A percentile compares a stretch with the other conserved stretches of the same genome.
Evolutionary conservation across 1,140 invertebrate genomes (phyloP).

Genomic region (Neodiprion lecontei): DNA sequence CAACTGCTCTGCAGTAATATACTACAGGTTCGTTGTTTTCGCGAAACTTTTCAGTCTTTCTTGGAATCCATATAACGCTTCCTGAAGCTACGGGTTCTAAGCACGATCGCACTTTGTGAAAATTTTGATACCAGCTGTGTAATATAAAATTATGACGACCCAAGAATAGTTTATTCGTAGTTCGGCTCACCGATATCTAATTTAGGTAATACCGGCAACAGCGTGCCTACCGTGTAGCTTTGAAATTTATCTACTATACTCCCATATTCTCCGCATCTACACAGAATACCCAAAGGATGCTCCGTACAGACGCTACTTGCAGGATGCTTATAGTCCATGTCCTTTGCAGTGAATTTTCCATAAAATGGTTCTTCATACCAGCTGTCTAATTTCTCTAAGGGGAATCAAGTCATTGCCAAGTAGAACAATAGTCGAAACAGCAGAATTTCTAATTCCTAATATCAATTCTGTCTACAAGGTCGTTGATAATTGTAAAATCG

Average conservation of each 20-base stretch:
- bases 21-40: conserved; percentile 24
- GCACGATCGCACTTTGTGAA: not conserved
- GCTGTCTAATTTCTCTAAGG: too few species aligned
- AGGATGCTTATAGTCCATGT: too few species aligned
- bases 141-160: not conserved
- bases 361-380: too few species aligned
- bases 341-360: too few species aligned
- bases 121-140: not conserved
- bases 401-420: too few species aligned
- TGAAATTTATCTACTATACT: conserved; percentile 23
- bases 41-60: not conserved
- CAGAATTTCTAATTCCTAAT: too few species aligned
- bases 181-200: conserved; percentile 14
- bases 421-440: too few species aligned
- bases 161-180: not conserved
- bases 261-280: conserved; percentile 26
- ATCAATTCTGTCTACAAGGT: too few species aligned
- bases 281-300: conserved; percentile 31
- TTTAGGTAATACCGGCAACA: conserved; percentile 9
- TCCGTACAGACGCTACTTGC: not conserved
- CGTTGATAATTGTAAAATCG: not conserved
- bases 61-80: conserved; percentile 23
- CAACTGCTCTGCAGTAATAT: conserved; percentile 2
- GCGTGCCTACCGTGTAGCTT: conserved; percentile 21
- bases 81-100: conserved; percentile 26